Conservation (phyloP, 2,888 invertebrate species). For the Tiliacea citrago region DNA sequence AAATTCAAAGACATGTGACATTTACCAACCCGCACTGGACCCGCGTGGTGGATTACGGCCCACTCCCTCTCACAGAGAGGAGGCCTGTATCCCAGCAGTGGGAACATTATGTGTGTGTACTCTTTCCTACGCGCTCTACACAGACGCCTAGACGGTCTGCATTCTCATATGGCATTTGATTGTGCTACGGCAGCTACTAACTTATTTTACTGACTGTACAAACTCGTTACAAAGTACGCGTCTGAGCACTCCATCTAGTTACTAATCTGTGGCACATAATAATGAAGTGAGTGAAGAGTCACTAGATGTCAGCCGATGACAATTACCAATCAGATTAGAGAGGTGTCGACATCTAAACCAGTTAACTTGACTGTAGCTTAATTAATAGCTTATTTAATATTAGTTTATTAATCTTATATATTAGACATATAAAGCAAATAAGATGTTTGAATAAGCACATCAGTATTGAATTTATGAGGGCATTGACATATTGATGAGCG, state of each 20-base stretch:
- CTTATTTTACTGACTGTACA: not conserved
- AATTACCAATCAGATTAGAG: conserved; percentile 73
- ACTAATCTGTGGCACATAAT: conserved; percentile 63
- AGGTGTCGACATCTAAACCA: conserved; percentile 67
- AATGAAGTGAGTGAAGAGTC: conserved; percentile 70
- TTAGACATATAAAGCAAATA: conserved; percentile 33
- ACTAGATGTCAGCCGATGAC: conserved; percentile 72
- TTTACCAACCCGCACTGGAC: too few relatives aligned
- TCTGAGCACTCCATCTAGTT: conserved; percentile 27
- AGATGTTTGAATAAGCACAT: conserved; percentile 38
- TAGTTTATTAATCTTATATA: conserved; percentile 36
- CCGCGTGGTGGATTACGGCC: too few relatives aligned
- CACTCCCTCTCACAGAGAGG: too few relatives aligned
- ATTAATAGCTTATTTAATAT: conserved; percentile 62
- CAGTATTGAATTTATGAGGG: conserved; percentile 34
- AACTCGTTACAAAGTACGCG: not conserved
- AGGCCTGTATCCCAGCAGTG: too few relatives aligned
- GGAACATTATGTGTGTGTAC: not conserved
- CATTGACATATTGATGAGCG: conserved; percentile 21
- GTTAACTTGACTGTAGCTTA: conserved; percentile 52
- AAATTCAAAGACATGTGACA: too few relatives aligned
- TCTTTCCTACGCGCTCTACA: not conserved
- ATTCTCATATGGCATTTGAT: not conserved
- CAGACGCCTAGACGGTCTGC: not conserved
- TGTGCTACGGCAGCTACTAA: not conserved